phyloP scores from a whole-genome alignment of 2,797 vertebrate genomes.

The Phoebastria nigripes region DNA sequence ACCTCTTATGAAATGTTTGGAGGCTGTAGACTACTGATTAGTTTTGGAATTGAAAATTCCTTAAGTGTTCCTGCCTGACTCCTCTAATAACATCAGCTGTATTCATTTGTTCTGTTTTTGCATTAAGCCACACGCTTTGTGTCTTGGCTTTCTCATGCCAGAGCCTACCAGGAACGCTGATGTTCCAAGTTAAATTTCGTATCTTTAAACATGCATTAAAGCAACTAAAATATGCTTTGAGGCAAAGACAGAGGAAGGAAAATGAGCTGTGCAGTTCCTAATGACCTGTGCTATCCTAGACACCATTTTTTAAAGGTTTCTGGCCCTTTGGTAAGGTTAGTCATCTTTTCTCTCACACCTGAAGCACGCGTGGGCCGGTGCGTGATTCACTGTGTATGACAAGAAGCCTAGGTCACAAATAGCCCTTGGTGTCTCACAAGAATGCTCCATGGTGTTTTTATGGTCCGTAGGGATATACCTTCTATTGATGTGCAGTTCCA shows the following conservation, averaged over 20 bases:
- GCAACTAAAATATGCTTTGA: neutral
- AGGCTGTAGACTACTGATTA: constrained; percentile 7
- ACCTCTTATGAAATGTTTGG: neutral
- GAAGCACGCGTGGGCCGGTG: fast-evolving
- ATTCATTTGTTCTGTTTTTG: neutral
- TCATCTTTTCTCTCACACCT: neutral
- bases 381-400: neutral
- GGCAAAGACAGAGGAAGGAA: neutral
- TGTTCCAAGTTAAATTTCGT: neutral
- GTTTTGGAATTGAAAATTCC: constrained; percentile 15
- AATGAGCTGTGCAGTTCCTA: neutral
- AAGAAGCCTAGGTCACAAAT: neutral
- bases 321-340: neutral
- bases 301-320: neutral
- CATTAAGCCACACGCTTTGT: neutral
- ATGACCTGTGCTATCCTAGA: neutral
- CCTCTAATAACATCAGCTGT: neutral
- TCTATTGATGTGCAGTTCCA: neutral
- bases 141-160: neutral
- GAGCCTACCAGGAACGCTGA: neutral
- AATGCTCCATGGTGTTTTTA: neutral
- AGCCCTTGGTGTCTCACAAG: neutral
- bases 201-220: neutral
- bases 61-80: neutral
- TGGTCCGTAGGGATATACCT: neutral